These are phyloP conservation scores for Eupristina koningsbergeri DNA, from an alignment of 1,140 invertebrate genomes.

Conservation along the genomic window DNA sequence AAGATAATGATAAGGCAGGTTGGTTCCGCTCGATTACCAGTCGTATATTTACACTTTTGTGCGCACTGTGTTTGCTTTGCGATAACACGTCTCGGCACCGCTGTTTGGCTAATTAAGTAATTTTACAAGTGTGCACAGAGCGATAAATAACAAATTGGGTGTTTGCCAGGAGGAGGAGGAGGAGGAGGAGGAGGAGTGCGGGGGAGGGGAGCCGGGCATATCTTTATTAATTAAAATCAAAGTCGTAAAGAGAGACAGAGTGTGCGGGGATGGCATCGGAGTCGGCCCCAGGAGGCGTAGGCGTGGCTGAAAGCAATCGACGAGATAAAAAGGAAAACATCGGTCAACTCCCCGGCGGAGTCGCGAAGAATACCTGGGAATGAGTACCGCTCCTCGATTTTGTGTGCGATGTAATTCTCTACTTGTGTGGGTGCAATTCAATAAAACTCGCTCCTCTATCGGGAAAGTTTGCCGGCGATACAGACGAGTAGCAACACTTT, in stretches of 20 bases:
- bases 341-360: background rate
- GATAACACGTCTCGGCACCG: background rate
- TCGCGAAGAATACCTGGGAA: background rate
- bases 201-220: background rate
- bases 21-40: constrained; percentile 28
- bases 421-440: background rate
- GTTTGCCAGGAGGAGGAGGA: background rate
- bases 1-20: constrained; percentile 51
- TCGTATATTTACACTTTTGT: background rate
- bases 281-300: background rate
- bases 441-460: background rate
- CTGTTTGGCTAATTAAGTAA: background rate
- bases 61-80: no score
- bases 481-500: background rate
- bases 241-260: background rate
- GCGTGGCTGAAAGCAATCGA: background rate
- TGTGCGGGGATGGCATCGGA: background rate
- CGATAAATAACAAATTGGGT: background rate
- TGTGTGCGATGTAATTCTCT: background rate
- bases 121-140: background rate
- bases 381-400: background rate
- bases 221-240: background rate
- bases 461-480: background rate
- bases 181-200: no score
- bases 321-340: background rate